phyloP scores from a whole-genome alignment of 2,113 vertebrate genomes.

The Phoxinus phoxinus region DNA sequence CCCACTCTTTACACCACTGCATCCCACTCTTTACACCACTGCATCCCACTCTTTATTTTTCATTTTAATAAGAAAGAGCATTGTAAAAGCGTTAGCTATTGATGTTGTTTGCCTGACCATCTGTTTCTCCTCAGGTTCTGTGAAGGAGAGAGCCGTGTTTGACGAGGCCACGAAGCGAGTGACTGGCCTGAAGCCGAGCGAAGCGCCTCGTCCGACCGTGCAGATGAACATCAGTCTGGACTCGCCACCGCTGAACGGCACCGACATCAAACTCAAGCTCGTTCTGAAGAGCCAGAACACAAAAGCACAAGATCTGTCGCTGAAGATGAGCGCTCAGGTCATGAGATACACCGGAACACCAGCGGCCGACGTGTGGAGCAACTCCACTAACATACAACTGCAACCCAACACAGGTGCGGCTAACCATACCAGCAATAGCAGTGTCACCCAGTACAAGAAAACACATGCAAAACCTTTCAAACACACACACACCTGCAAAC shows the following conservation, averaged over 20 bases:
- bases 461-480: too few relatives aligned
- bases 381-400: conserved; percentile 47
- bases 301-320: background rate
- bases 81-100: too few relatives aligned
- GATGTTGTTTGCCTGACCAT: background rate
- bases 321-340: conserved; percentile 58
- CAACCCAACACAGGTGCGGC: conserved; percentile 58
- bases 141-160: conserved; percentile 57
- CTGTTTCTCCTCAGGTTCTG: conserved; percentile 53
- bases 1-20: too few relatives aligned
- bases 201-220: background rate
- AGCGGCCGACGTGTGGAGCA: background rate
- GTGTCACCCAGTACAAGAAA: too few relatives aligned
- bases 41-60: too few relatives aligned
- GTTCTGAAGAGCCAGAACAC: conserved; percentile 44
- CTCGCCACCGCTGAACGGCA: conserved; percentile 41
- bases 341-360: conserved; percentile 61
- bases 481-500: too few relatives aligned
- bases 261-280: conserved; percentile 62
- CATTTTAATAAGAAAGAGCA: too few relatives aligned
- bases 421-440: too few relatives aligned
- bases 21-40: too few relatives aligned
- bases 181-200: background rate
- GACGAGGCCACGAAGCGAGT: conserved; percentile 45
- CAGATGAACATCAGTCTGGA: conserved; percentile 50